Base-by-base conservation (phyloP, 2,113 vertebrate genomes). In the Oreochromis spilurus region DNA sequence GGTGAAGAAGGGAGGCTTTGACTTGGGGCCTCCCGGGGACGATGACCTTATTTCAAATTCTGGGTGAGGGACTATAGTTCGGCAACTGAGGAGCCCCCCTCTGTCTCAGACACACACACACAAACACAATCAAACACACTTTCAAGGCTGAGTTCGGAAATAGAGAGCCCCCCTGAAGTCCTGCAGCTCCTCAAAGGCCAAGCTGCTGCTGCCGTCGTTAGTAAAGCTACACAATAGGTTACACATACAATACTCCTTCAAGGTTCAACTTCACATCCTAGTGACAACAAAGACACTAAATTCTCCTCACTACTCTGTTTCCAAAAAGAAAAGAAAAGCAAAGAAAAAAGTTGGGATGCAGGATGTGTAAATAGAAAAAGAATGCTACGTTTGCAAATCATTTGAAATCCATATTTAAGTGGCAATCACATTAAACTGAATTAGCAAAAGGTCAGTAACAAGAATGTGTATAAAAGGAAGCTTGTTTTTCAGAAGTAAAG, bases 41-140 rank as follows among this genome's bases (percentile, higher is more conserved):
- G 92, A 92, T 95, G 96, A 97, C 96, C 97, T 97, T 97, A 97
- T 97, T 97, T 96, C 95, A 96, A 97, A 97, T 96, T 97, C 97
- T 96, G 95, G 96, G 94, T 93, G 89, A 86, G 82, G 88, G 82
- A 93, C 93, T 92, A 92, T 94, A 95, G 95, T 94, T 93, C 88
- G 93, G 94, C 88, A 92, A 88, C 95, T 88, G 89, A 92, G 92
- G 90, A 96, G 87, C 75, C 13, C 84, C 94, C 92, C 91, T 29
- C 79, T 85, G 81, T 88, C 88, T 86, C 24, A 60, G 75, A 86
- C 7, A 84, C 75, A 81, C 91, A 88, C 84, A 72, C 81, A 90
- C 67, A 45, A 84, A 88, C 38, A 86, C 88, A 84, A 79, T 77
- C 53, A 81, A 53, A 91, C 85, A 40, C 89, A 87, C 85, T 79